phyloP scores from a whole-genome alignment of 2,888 invertebrate genomes.

The Brachyopa scutellaris region DNA sequence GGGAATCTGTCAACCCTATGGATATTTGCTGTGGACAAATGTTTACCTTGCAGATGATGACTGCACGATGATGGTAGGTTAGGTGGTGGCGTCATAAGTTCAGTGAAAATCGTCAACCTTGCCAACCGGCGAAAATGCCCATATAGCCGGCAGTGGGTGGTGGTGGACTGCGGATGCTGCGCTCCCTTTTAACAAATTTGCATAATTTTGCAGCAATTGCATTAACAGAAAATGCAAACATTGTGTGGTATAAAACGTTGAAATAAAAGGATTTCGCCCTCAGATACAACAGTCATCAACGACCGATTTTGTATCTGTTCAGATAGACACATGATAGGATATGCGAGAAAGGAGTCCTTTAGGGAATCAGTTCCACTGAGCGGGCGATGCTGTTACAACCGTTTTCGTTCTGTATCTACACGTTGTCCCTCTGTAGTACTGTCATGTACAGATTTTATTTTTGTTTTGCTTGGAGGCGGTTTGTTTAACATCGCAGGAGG shows the following conservation, averaged over 20 bases:
- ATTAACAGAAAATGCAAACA: slow-evolving; percentile 73
- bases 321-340: not conserved
- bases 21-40: slow-evolving; percentile 64
- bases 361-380: not conserved
- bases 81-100: slow-evolving; percentile 1
- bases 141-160: slow-evolving; percentile 1
- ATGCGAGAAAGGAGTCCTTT: not conserved
- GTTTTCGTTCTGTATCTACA: not conserved
- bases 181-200: slow-evolving; percentile 64
- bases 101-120: slow-evolving; percentile 22
- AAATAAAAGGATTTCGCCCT: slow-evolving; percentile 67
- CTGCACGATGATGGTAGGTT: slow-evolving; percentile 11
- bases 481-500: slow-evolving; percentile 20
- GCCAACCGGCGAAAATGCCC: no score
- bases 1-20: slow-evolving; percentile 43
- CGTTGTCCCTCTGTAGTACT: slow-evolving; percentile 15
- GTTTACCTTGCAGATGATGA: slow-evolving; percentile 65
- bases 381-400: slow-evolving; percentile 11
- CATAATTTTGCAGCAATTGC: slow-evolving; percentile 73
- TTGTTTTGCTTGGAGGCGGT: slow-evolving; percentile 40
- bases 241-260: slow-evolving; percentile 66
- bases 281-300: slow-evolving; percentile 63
- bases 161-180: not conserved
- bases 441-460: slow-evolving; percentile 42
- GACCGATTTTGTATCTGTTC: slow-evolving; percentile 67